Base-by-base conservation (phyloP, 2,797 vertebrate species). In the Amphiprion clarkii region DNA sequence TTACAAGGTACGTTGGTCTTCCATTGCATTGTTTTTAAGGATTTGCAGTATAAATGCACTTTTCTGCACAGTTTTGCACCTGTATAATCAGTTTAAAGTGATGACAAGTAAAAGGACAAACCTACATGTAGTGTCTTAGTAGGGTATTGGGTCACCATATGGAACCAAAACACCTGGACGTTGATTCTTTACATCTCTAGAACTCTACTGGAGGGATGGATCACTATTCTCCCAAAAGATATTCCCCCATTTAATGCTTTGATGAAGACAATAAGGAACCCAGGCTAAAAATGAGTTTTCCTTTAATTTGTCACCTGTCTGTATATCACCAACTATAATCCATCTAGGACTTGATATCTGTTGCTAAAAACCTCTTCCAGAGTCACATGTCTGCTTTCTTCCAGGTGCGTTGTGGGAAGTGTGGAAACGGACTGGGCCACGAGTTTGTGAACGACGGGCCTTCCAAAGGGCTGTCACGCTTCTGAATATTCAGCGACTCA, bases 401-500 rank as follows among this genome's bases (percentile, higher is more conserved):
- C 13, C 61, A 94, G 92, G 93, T 94, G 40, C 67, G 10, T 0
- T 93, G 91, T 83, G 93, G 93, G 63, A 93, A 92, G 67, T 93
- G 92, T 80, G 92, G 87, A 59, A 93, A 93, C 23, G 93, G 92
- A 51, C 86, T 94, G 3, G 98, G 98, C 69, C 98, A 99, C 0
- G 97, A 99, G 63, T 99, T 99, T 91, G 88, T 98, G 62, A 96
- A 97, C 0, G 98, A 99, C 0, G 97, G 98, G 0, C 98, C 97
- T 0, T 86, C 91, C 75, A 90, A 19, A 61, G 96, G 96, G 0
- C 81, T 93, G 53, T 98, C 98, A 11, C 96, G 97, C 76, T 99
- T 98, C 89, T 99, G 98, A 99, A 98, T 99, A 95, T 99, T 99
- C 87, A 99, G 98, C 94, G 97, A 92, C 95, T 97, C 98, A 49